Evolutionary conservation across 2,888 invertebrate species (phyloP).

Genomic region (Troilus luridus): DNA sequence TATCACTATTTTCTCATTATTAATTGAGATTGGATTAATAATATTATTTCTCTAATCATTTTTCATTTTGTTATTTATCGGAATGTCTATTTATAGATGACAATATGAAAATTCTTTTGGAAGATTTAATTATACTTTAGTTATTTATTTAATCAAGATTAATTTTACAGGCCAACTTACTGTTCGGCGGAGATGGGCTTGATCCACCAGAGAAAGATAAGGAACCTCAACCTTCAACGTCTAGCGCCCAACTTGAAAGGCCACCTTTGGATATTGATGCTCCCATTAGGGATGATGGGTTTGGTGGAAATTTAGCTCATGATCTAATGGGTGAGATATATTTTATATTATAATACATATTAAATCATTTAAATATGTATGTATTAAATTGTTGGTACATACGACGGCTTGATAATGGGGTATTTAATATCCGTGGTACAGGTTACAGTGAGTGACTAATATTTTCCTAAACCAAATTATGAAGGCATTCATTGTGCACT

Average conservation of each 20-base stretch:
- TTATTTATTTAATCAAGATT: not conserved
- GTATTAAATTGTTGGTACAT: too few species aligned
- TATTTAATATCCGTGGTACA: too few species aligned
- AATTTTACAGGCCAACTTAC: slow-evolving; percentile 77
- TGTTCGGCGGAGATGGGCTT: slow-evolving; percentile 79
- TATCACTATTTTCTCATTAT: too few species aligned
- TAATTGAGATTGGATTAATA: not conserved
- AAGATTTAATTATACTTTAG: not conserved
- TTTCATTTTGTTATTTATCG: not conserved
- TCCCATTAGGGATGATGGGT: slow-evolving; percentile 87
- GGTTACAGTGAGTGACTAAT: too few species aligned
- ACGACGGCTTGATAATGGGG: too few species aligned
- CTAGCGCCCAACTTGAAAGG: slow-evolving; percentile 68
- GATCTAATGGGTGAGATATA: slow-evolving; percentile 82
- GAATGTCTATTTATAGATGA: not conserved
- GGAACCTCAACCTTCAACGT: slow-evolving; percentile 76
- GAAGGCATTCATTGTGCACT: too few species aligned
- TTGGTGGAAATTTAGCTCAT: slow-evolving; percentile 85
- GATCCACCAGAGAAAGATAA: slow-evolving; percentile 75
- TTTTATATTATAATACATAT: not conserved
- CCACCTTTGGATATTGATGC: slow-evolving; percentile 77
- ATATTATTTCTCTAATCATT: not conserved
- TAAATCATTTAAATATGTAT: not conserved
- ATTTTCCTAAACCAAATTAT: too few species aligned
- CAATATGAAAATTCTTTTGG: not conserved